Evolutionary conservation across 2,888 invertebrate species (phyloP), one percentile per base, ranked within the genome.

Genomic region (Leptarthrus brevirostris): DNA sequence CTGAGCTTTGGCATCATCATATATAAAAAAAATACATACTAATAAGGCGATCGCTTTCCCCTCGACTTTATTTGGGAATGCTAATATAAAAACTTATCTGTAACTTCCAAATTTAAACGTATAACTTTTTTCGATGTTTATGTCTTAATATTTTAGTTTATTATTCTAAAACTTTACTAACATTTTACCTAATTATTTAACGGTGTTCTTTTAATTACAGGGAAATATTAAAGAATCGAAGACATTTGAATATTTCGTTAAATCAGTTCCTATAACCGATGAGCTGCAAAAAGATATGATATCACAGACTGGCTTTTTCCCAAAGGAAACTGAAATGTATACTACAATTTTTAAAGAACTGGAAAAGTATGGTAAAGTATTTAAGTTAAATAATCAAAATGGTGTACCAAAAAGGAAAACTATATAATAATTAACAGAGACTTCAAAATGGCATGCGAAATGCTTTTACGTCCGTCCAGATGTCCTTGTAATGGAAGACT

Each of bases 241-340:
- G 44, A 24, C 56, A 3, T 34, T 24, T 12, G 44, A 54, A 18
- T 83, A 79, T 44, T 83, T 83, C 75, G 77, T 83, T 0, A 83
- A 83, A 75, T 78, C 80, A 26, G 71, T 83, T 20, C 84, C 83
- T 0, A 58, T 79, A 0, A 74, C 78, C 0, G 82, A 83, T 78
- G 77, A 78, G 4, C 76, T 79, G 0, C 80, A 80, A 44, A 77
- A 78, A 2, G 78, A 78, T n/a, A 81, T 82, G 52, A 81, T 81
- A 18, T 79, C 81, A 36, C 79, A 81, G 6, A 81, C 81, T 18
- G 80, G 81, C 10, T 79, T 83, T n/a, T 83, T 84, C 64, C 73
- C 8, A 0, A 83, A 82, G 14, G 76, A 76, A 36, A 36, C 54
- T 5, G 18, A 18, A 6, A 40, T 76, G 12, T 74, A 74, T 22